Evolutionary conservation across 2,797 vertebrate genomes (phyloP), one percentile per base, ranked within the genome.

Genomic region (Cephalopachus bancanus): DNA sequence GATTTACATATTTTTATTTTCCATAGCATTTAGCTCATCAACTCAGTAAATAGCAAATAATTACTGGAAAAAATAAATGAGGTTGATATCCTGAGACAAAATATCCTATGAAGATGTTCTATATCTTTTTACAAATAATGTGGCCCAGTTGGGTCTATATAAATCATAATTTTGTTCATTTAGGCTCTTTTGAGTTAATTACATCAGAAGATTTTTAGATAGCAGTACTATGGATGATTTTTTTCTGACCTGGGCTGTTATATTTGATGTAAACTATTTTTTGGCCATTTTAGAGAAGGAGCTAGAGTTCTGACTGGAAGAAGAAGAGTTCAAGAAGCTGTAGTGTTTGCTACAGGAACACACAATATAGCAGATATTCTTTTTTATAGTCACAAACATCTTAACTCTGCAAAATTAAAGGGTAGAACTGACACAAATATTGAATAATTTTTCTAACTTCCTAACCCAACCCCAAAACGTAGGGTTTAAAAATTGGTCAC

Each of bases 321-420:
- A 64, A 75, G 37, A 80, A 62, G 26, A 83, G 81, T 80, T 95
- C 49, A 53, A 83, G 87, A 81, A 64, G 22, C 19, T 51, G n/a
- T 62, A 59, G 64, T 59, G 19, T 69, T 87, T 87, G 20, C 84
- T 65, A 30, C 11, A 91, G 89, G 51, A 62, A 22, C 30, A 75
- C 17, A 37, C 26, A 65, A 2, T 24, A 2, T 67, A 91, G 74
- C 69, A 79, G 30, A 53, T 69, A 49, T 55, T 88, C 84, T 92
- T 97, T 96, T 96, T 98, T 88, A 87, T 78, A 96, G 55, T 89
- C 93, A 55, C 44, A 59, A 79, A 71, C 59, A 55, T 62, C 91
- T 83, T 69, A 91, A 96, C 93, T 97, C 97, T 94, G 91, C 94
- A 97, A 98, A 98, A 98, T 97, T 97, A 98, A 97, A 98, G 94